These are phyloP conservation scores for Microtus pennsylvanicus DNA, from an alignment of 2,113 vertebrate species.

Conservation along the genomic window DNA sequence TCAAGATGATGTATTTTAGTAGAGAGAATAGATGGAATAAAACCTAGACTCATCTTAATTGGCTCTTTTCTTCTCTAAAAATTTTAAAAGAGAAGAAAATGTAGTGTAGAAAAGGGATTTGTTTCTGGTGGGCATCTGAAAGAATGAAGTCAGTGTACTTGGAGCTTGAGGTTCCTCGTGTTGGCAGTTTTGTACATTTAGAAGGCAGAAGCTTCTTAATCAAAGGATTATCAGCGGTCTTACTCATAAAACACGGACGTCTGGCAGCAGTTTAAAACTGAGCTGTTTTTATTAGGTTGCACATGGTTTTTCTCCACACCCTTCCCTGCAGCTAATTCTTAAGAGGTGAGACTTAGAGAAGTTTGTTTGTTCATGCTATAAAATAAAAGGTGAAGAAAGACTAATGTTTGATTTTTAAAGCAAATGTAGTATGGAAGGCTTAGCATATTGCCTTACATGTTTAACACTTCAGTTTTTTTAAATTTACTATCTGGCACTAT, in stretches of 20 bases:
- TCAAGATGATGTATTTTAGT: slow-evolving; percentile 42
- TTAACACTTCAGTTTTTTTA: slow-evolving; percentile 38
- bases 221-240: slow-evolving; percentile 77
- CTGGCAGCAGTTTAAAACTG: slow-evolving; percentile 81
- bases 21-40: slow-evolving; percentile 35
- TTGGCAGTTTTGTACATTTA: slow-evolving; percentile 67
- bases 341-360: slow-evolving; percentile 81
- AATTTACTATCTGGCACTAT: neutral
- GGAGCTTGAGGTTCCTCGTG: slow-evolving; percentile 28
- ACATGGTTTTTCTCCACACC: slow-evolving; percentile 77
- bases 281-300: slow-evolving; percentile 81
- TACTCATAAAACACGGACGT: slow-evolving; percentile 79
- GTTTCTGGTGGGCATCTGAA: slow-evolving; percentile 43
- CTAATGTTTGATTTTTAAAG: slow-evolving; percentile 49
- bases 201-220: slow-evolving; percentile 75
- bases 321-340: slow-evolving; percentile 86
- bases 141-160: slow-evolving; percentile 43
- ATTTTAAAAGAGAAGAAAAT: slow-evolving; percentile 32
- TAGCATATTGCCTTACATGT: neutral
- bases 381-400: slow-evolving; percentile 78
- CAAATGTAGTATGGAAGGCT: neutral
- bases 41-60: slow-evolving; percentile 32
- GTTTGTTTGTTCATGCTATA: slow-evolving; percentile 76
- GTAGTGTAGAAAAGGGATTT: slow-evolving; percentile 28
- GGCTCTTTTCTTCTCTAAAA: slow-evolving; percentile 35